These are phyloP conservation scores for Decapterus maruadsi DNA, from an alignment of 2,797 vertebrate species.

Conservation along the genomic window DNA sequence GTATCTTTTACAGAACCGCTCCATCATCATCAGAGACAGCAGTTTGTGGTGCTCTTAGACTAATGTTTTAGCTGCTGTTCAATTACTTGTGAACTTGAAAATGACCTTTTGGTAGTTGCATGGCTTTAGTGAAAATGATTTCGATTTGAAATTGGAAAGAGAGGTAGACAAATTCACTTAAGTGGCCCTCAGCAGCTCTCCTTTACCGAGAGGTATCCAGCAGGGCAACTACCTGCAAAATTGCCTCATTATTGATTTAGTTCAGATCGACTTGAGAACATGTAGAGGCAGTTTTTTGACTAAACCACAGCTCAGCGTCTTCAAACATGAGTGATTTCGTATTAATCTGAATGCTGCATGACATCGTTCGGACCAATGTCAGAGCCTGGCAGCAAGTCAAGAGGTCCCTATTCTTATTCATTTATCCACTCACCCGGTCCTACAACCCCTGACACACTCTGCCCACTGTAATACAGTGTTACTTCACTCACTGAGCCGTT, in stretches of 20 bases:
- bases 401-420: slow-evolving; percentile 26
- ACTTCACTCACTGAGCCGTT: neutral
- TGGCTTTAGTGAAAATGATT: slow-evolving; percentile 38
- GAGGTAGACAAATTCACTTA: slow-evolving; percentile 35
- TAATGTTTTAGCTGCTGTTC: slow-evolving; percentile 38
- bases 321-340: slow-evolving; percentile 61
- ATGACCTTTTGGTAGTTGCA: slow-evolving; percentile 26
- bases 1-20: slow-evolving; percentile 38
- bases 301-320: slow-evolving; percentile 44
- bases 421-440: neutral
- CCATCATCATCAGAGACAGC: slow-evolving; percentile 61
- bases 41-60: slow-evolving; percentile 28
- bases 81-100: slow-evolving; percentile 42
- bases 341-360: slow-evolving; percentile 67
- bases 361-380: slow-evolving; percentile 36
- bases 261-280: slow-evolving; percentile 57
- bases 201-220: slow-evolving; percentile 35
- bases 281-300: slow-evolving; percentile 36
- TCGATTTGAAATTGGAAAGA: slow-evolving; percentile 49
- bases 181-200: slow-evolving; percentile 30
- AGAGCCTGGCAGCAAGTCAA: slow-evolving; percentile 30
- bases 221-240: slow-evolving; percentile 39
- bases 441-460: slow-evolving; percentile 18
- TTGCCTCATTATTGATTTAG: slow-evolving; percentile 52
- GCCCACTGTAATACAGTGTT: neutral